phyloP scores from a whole-genome alignment of 2,113 vertebrate genomes.

The Prunella himalayana region DNA sequence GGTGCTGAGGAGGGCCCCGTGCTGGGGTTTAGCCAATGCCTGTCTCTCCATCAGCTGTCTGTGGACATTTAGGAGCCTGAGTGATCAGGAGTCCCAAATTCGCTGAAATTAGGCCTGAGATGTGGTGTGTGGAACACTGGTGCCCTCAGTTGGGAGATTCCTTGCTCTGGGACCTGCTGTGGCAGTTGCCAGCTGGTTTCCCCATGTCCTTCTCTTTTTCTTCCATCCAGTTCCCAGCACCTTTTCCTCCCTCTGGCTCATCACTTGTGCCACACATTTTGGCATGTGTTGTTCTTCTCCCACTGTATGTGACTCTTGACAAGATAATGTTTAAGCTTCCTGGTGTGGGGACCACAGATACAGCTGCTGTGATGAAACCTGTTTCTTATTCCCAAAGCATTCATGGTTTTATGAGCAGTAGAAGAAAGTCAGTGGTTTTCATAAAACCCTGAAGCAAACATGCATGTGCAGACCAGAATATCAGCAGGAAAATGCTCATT shows the following conservation, averaged over 20 bases:
- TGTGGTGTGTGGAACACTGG: not conserved
- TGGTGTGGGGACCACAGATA: no score
- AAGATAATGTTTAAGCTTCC: not conserved
- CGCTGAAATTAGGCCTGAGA: not conserved
- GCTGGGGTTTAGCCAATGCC: not conserved
- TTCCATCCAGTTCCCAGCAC: not conserved
- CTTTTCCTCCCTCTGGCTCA: not conserved
- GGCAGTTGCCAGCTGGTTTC: not conserved
- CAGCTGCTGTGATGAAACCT: not conserved
- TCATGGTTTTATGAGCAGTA: not conserved
- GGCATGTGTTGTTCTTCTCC: not conserved
- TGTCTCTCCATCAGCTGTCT: not conserved
- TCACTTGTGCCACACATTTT: not conserved
- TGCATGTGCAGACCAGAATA: not conserved
- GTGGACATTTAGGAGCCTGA: not conserved
- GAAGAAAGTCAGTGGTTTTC: not conserved
- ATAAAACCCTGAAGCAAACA: not conserved
- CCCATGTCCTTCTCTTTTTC: not conserved
- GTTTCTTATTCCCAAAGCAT: not conserved
- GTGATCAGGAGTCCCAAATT: not conserved
- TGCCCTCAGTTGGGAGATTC: not conserved
- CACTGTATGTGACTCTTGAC: accelerated
- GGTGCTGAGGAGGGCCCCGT: not conserved
- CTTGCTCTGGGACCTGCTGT: not conserved
- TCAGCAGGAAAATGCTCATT: not conserved